Base-by-base conservation (phyloP, 37 sponge, comb jelly and placozoan species). In the Beroe ovata region DNA sequence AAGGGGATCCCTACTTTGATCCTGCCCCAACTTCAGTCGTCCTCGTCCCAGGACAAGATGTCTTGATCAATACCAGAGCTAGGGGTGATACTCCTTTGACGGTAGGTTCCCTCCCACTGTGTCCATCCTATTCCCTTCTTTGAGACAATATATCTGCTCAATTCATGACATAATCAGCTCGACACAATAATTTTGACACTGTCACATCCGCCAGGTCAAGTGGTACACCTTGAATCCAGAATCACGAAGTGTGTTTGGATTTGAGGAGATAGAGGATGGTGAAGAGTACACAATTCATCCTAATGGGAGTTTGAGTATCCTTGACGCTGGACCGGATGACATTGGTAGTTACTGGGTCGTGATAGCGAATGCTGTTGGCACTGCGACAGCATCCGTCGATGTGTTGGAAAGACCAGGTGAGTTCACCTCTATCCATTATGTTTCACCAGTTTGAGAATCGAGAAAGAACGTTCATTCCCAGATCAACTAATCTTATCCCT, bases 1-100 rank as follows among this genome's bases (percentile, higher is more conserved):
- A 35, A 42, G 54, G 33, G 1, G 38, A 42, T 40, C 84, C 84
- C 47, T 77, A 40, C 84, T 77, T 77, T 36, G 84, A 77, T 36
- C 84, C 84, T n/a, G 54, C 84, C 1, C 84, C 84, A 21, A 19
- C 41, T 22, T 30, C 26, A 21, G 25, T 77, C 21, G 25, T 19
- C 26, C 6, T 21, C 0, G 16, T 32, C 1, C n/a, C 84, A 1
- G 38, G 33, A 19, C 26, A 42, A 4, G 22, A 40, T n/a, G 47
- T 8, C 28, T 4, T 77, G 47, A 42, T 77, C 23, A 36, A 42
- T 1, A 77, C 84, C 21, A 16, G 47, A 77, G 84, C 33, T 41
- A 39, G 47, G 22, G 84, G 84, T 26, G 21, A 42, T 23, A 39
- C 29, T 36, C 54, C 42, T 41, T 23, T 77, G 54, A 47, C 54